Percentiles rank a stretch among this genome's conserved stretches.
Evolutionary conservation across 2,797 vertebrate species (phyloP).

Genomic region (Urophycis tenuis): DNA sequence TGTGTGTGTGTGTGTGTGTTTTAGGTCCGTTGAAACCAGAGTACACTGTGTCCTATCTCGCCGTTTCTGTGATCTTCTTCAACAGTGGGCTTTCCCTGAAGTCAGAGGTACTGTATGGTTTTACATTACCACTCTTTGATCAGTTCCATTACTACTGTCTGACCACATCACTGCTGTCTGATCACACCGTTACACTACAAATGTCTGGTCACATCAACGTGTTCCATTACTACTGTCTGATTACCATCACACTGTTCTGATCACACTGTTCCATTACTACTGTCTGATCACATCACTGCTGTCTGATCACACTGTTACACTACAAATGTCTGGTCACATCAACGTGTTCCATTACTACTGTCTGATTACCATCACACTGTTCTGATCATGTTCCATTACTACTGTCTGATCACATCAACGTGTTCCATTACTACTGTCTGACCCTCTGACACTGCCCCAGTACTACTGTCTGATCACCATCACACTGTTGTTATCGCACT

Average conservation of each 20-base stretch:
- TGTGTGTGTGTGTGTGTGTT: conserved; percentile 7
- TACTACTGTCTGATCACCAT: conserved; percentile 1
- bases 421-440: neutral
- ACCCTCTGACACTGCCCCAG: neutral
- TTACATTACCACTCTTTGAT: too few relatives aligned
- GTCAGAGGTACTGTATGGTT: conserved; percentile 79
- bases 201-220: neutral
- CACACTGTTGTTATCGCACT: too few relatives aligned
- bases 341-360: neutral
- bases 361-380: neutral
- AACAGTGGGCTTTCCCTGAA: conserved; percentile 96
- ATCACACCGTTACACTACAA: neutral
- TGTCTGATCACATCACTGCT: neutral
- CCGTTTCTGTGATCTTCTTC: conserved; percentile 96
- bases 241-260: too few relatives aligned
- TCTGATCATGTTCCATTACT: too few relatives aligned
- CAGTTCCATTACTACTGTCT: neutral
- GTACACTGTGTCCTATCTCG: conserved; percentile 89
- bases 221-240: conserved; percentile 1
- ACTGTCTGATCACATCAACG: neutral
- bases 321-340: conserved; percentile 1
- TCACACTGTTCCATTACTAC: neutral
- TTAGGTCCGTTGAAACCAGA: conserved; percentile 93
- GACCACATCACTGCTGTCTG: too few relatives aligned
- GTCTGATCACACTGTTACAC: neutral